A percentile compares a stretch with the other conserved stretches of the same genome.
phyloP scores from a whole-genome alignment of 2,797 vertebrate genomes.

The Zalophus californianus region DNA sequence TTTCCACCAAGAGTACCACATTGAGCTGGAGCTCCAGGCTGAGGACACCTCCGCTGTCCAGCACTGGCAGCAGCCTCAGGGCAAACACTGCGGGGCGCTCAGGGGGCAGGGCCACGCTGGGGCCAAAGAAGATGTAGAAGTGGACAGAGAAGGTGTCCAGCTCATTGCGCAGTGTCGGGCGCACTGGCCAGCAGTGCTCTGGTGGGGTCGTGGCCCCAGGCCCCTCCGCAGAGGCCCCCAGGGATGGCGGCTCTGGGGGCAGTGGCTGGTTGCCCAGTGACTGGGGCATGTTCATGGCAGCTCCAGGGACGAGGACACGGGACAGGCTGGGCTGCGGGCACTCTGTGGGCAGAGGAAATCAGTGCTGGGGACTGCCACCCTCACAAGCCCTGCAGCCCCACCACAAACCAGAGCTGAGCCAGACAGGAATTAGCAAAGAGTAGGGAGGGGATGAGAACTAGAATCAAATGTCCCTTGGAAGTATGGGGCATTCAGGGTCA shows the following conservation, averaged over 20 bases:
- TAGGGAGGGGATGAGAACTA: neutral
- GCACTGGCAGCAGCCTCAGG: constrained; percentile 96
- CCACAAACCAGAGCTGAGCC: neutral
- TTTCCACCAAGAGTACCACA: constrained; percentile 86
- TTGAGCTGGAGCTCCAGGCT: constrained; percentile 98
- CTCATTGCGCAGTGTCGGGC: constrained; percentile 97
- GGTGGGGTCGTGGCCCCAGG: constrained; percentile 85
- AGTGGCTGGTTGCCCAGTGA: constrained; percentile 92
- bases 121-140: constrained; percentile 99
- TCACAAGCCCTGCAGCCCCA: neutral
- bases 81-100: constrained; percentile 95
- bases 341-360: constrained; percentile 87
- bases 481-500: neutral
- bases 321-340: constrained; percentile 93
- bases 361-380: neutral
- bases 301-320: constrained; percentile 89
- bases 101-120: constrained; percentile 95
- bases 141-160: constrained; percentile 99
- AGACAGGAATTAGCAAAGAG: neutral
- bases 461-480: neutral
- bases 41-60: constrained; percentile 97
- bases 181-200: constrained; percentile 95
- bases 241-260: constrained; percentile 71
- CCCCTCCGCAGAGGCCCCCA: constrained; percentile 61
- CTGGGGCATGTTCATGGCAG: constrained; percentile 97